Conservation (phyloP, 2,888 invertebrate genomes). For the Leptinotarsa tumamoca region DNA sequence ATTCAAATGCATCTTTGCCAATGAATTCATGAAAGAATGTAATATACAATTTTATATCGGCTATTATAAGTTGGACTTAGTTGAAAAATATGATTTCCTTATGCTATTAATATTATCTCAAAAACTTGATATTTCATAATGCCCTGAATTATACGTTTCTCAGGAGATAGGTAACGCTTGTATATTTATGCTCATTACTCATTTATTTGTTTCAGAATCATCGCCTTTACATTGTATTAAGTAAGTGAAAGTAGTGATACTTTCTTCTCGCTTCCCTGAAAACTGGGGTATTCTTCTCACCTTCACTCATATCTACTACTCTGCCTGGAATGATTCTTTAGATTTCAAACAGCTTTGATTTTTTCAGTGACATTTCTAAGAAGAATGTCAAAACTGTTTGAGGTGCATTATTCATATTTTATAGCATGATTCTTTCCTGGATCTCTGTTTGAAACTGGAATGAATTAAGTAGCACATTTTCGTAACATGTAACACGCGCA, state of each 20-base stretch:
- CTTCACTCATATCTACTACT: background rate
- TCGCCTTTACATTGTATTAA: slow-evolving; percentile 55
- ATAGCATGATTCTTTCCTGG: slow-evolving; percentile 11
- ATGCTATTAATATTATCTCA: no score
- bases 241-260: slow-evolving; percentile 52
- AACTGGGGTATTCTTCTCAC: slow-evolving; percentile 16
- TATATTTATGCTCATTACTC: slow-evolving; percentile 14
- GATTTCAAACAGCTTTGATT: slow-evolving; percentile 8
- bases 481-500: background rate
- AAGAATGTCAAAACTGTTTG: background rate
- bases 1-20: no score
- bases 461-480: background rate
- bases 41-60: no score
- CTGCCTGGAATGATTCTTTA: slow-evolving; percentile 15
- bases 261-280: slow-evolving; percentile 31
- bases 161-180: background rate
- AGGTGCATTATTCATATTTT: background rate
- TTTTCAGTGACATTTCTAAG: background rate
- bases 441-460: background rate
- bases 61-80: no score
- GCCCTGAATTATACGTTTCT: background rate
- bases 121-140: background rate
- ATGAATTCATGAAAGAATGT: no score
- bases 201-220: slow-evolving; percentile 55
- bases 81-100: background rate